Evolutionary conservation across 2,888 invertebrate genomes (phyloP), one percentile per base, ranked within the genome.

Genomic region (Oasisia sp.): DNA sequence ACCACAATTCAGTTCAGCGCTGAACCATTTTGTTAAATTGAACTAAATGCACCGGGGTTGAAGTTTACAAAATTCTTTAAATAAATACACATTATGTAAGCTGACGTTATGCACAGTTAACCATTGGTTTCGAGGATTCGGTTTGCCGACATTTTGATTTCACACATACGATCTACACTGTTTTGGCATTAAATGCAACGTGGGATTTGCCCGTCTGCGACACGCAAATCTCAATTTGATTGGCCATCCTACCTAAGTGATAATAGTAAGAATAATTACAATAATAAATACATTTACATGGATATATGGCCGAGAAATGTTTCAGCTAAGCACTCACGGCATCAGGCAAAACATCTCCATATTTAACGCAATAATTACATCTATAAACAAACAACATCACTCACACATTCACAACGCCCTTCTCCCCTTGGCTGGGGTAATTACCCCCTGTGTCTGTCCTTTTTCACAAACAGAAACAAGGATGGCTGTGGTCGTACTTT

Each of bases 241-340:
- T 27, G 74, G 74, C 74, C 74, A 8, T 74, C 74, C 74, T 74
- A 74, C 27, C 74, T 74, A 74, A 74, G 74, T 74, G 56, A 56
- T 74, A 19, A 74, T 74, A 74, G 27, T 74, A 74, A 74, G 50
- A 50, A 50, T 74, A 74, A 74, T 74, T 27, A 74, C 74, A 74
- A 74, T 74, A 74, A 74, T 74, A 74, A 74, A 74, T 74, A 74
- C 74, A n/a, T 74, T 74, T 19, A 74, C 74, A 74, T 74, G 27
- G 74, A 74, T 74, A 74, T 74, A 74, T 74, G 74, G 74, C 74
- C 74, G 74, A 74, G 74, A 74, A 74, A 74, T 74, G 74, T 74
- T 74, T 74, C 74, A 74, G 27, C 74, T 74, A 74, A 74, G 74
- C 74, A 74, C 74, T 74, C 74, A 27, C 74, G 14, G 74, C 74